Conservation (phyloP, 2,113 vertebrate genomes). For the Rhegmatorhina hoffmannsi region DNA sequence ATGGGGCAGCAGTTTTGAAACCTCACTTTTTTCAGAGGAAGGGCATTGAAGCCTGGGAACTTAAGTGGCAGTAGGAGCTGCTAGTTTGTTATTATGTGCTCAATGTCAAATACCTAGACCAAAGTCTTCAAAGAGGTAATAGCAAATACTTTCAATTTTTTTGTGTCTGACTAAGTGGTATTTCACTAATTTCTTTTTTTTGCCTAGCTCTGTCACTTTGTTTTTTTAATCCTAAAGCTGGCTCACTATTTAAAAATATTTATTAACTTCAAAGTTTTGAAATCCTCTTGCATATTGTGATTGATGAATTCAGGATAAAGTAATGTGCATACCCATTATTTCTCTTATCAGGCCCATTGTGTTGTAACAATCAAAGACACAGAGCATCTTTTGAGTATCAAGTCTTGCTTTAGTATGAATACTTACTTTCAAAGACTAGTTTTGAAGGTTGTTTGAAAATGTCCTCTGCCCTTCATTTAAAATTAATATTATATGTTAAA, state of each 20-base stretch:
- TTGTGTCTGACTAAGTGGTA: neutral
- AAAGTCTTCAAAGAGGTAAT: neutral
- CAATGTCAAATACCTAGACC: neutral
- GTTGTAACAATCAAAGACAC: neutral
- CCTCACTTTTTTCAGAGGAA: neutral
- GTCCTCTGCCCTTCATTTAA: slow-evolving; percentile 37
- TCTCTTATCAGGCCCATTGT: neutral
- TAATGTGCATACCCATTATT: neutral
- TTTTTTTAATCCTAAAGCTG: neutral
- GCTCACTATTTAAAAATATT: slow-evolving; percentile 7
- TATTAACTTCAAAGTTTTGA: neutral
- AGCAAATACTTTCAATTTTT: neutral
- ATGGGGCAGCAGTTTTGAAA: neutral
- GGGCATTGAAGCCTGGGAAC: neutral
- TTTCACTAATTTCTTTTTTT: neutral
- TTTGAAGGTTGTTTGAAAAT: slow-evolving; percentile 15
- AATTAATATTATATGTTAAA: slow-evolving; percentile 34
- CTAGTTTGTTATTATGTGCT: neutral
- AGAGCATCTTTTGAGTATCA: neutral
- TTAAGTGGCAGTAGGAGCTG: neutral
- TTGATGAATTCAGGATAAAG: neutral
- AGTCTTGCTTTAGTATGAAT: neutral
- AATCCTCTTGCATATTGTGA: neutral
- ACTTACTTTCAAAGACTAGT: neutral
- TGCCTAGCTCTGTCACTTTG: neutral